Evolutionary conservation across 2,797 vertebrate genomes (phyloP).

Genomic region (Melanotaenia pygmaea): DNA sequence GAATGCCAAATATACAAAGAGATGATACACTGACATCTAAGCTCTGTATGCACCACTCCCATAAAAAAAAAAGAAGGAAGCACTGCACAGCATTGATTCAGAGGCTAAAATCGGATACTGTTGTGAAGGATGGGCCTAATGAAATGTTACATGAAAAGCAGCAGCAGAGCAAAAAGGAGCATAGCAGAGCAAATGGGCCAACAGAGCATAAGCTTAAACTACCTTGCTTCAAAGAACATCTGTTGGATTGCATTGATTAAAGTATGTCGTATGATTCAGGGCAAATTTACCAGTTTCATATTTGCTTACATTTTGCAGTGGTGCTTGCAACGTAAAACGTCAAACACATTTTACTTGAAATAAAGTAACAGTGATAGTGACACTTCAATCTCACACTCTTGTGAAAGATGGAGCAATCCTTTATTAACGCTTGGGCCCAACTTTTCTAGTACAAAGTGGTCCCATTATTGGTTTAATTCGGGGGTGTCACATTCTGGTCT

Average conservation of each 20-base stretch:
- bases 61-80: background rate
- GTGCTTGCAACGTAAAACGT: background rate
- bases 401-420: too few relatives aligned
- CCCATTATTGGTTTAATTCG: too few relatives aligned
- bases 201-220: constrained; percentile 22
- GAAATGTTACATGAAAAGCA: constrained; percentile 14
- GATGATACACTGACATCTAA: background rate
- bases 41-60: background rate
- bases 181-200: constrained; percentile 25
- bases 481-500: too few relatives aligned
- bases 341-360: too few relatives aligned
- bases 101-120: constrained; percentile 7
- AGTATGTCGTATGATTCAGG: constrained; percentile 1
- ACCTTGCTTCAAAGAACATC: background rate
- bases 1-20: background rate
- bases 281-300: background rate
- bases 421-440: too few relatives aligned
- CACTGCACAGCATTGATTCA: background rate
- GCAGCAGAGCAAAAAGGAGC: constrained; percentile 10
- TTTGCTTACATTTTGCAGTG: background rate
- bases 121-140: background rate
- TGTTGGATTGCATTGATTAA: background rate
- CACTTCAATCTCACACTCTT: too few relatives aligned
- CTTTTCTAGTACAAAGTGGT: too few relatives aligned
- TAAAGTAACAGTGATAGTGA: too few relatives aligned